Evolutionary conservation across 2,888 invertebrate genomes (phyloP).

Genomic region (Leucophora obtusa): DNA sequence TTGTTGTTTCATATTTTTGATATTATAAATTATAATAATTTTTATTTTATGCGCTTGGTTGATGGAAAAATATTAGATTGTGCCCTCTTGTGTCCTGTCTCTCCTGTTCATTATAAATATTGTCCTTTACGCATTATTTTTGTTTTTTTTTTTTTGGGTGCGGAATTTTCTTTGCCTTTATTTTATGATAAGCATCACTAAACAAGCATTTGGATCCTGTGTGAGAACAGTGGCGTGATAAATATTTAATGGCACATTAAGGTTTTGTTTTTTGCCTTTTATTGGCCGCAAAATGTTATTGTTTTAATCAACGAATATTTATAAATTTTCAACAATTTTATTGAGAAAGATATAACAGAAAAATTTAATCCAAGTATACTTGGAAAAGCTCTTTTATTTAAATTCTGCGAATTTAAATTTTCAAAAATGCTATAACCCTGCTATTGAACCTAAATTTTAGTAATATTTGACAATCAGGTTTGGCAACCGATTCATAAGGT

Average conservation of each 20-base stretch:
- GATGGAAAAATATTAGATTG: conserved; percentile 51
- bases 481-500: too few species aligned
- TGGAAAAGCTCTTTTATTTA: too few species aligned
- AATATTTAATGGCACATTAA: conserved; percentile 61
- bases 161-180: conserved; percentile 23
- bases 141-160: conserved; percentile 8
- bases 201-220: conserved; percentile 25
- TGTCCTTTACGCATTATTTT: conserved; percentile 50
- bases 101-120: conserved; percentile 4
- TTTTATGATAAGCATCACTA: conserved; percentile 59
- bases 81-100: conserved; percentile 2
- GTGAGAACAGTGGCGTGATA: conserved; percentile 58
- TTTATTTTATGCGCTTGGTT: conserved; percentile 60
- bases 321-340: background rate
- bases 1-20: conserved; percentile 10
- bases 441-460: too few species aligned
- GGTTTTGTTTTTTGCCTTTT: conserved; percentile 32
- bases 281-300: conserved; percentile 50
- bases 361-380: too few species aligned
- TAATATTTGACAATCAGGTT: too few species aligned
- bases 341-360: too few species aligned
- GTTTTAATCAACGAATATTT: conserved; percentile 36
- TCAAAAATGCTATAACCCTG: too few species aligned
- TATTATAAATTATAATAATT: conserved; percentile 63
- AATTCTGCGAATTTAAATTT: too few species aligned